A percentile compares a stretch with the other conserved stretches of the same genome.
Conservation (phyloP, 2,113 vertebrate genomes). For the Zeus faber region DNA sequence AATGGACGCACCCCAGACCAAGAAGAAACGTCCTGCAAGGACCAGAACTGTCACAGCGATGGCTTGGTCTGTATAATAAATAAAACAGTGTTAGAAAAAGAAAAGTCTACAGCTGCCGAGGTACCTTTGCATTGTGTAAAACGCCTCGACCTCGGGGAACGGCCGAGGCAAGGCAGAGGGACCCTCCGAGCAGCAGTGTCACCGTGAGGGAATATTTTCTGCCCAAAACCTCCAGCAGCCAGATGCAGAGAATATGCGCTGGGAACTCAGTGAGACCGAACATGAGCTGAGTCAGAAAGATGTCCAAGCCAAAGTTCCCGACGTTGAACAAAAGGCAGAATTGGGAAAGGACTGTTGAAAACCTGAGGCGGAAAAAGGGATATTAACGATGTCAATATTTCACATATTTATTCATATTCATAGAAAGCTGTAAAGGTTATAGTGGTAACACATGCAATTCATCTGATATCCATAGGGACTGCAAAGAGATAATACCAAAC, state of each 20-base stretch:
- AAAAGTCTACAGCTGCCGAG: too few relatives aligned
- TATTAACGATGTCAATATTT: not conserved
- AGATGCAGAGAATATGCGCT: slow-evolving; percentile 53
- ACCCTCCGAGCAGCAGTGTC: slow-evolving; percentile 42
- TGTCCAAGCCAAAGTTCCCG: slow-evolving; percentile 46
- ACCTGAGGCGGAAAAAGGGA: slow-evolving; percentile 58
- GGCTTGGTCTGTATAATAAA: slow-evolving; percentile 35
- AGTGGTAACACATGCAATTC: too few relatives aligned
- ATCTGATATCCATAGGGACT: too few relatives aligned
- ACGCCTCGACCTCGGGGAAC: slow-evolving; percentile 74
- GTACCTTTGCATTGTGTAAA: too few relatives aligned
- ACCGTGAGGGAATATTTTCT: slow-evolving; percentile 54
- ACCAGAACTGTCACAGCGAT: slow-evolving; percentile 53
- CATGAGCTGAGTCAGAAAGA: slow-evolving; percentile 51
- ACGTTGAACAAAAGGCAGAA: slow-evolving; percentile 59
- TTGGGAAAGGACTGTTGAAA: slow-evolving; percentile 60
- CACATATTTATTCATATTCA: not conserved
- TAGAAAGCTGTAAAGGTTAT: too few relatives aligned
- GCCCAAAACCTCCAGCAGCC: slow-evolving; percentile 62
- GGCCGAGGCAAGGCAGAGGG: slow-evolving; percentile 47
- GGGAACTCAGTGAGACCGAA: slow-evolving; percentile 63
- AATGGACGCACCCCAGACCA: slow-evolving; percentile 52
- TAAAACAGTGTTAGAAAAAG: too few relatives aligned
- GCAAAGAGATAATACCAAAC: too few relatives aligned
- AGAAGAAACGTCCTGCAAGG: slow-evolving; percentile 52